Conservation (phyloP, 2,113 vertebrate genomes). For the Natator depressus region DNA sequence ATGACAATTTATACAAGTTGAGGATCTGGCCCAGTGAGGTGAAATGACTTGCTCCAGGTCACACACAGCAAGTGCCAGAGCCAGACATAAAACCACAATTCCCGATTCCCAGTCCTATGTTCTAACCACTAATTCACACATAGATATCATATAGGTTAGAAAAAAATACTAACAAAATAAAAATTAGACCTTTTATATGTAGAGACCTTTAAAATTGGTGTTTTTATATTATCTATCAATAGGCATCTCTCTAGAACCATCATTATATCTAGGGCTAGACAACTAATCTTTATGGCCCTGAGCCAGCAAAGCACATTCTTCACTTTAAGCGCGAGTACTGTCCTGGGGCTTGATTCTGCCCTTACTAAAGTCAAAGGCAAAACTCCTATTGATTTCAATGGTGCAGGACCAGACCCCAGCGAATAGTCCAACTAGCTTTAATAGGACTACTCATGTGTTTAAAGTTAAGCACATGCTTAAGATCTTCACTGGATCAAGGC, state of each 20-base stretch:
- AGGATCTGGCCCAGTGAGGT: slow-evolving; percentile 27
- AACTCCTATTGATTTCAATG: background rate
- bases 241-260: background rate
- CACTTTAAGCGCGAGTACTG: background rate
- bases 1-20: background rate
- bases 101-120: slow-evolving; percentile 2
- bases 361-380: background rate
- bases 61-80: background rate
- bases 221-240: background rate
- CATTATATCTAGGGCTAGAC: background rate
- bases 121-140: slow-evolving; percentile 40
- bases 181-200: background rate
- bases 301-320: background rate
- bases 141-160: background rate
- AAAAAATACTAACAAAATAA: background rate
- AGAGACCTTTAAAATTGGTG: background rate
- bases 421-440: background rate
- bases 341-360: background rate
- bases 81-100: slow-evolving; percentile 36
- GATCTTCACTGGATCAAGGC: background rate
- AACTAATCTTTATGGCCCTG: background rate
- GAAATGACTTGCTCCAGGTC: slow-evolving; percentile 32
- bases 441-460: background rate
- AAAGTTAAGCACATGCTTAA: background rate
- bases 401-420: background rate